These are phyloP conservation scores for Siniperca scherzeri DNA, from an alignment of 2,797 vertebrate genomes.

Conservation along the genomic window DNA sequence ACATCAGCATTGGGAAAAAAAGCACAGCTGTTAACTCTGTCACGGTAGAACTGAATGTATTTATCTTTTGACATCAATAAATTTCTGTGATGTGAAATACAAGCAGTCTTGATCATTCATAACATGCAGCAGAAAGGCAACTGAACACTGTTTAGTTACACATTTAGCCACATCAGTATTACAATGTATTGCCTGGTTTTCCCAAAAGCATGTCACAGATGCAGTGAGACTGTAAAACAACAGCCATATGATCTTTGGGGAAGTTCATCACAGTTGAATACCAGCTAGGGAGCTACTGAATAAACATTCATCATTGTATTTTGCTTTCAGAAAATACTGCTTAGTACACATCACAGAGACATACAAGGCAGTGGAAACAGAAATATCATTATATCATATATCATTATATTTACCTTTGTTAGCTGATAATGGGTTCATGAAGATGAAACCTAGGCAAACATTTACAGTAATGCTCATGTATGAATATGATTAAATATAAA, in stretches of 20 bases:
- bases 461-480: not conserved
- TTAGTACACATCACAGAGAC: not conserved
- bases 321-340: slow-evolving; percentile 19
- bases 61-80: slow-evolving; percentile 92
- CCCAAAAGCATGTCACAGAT: not conserved
- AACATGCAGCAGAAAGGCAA: not conserved
- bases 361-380: slow-evolving; percentile 8
- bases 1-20: slow-evolving; percentile 78
- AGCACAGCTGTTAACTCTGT: slow-evolving; percentile 85
- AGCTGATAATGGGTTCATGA: not conserved
- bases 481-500: not conserved
- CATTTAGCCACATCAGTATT: slow-evolving; percentile 12
- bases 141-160: slow-evolving; percentile 19
- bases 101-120: slow-evolving; percentile 16
- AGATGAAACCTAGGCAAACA: not conserved
- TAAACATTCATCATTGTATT: slow-evolving; percentile 13
- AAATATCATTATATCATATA: not conserved
- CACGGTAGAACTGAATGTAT: slow-evolving; percentile 90
- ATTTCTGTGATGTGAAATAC: slow-evolving; percentile 83
- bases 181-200: not conserved
- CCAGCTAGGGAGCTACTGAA: not conserved
- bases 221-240: not conserved
- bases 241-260: not conserved
- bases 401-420: not conserved
- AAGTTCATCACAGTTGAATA: not conserved